Evolutionary conservation across 2,113 vertebrate genomes (phyloP), one percentile per base, ranked within the genome.

Genomic region (Cheirogaleus medius): DNA sequence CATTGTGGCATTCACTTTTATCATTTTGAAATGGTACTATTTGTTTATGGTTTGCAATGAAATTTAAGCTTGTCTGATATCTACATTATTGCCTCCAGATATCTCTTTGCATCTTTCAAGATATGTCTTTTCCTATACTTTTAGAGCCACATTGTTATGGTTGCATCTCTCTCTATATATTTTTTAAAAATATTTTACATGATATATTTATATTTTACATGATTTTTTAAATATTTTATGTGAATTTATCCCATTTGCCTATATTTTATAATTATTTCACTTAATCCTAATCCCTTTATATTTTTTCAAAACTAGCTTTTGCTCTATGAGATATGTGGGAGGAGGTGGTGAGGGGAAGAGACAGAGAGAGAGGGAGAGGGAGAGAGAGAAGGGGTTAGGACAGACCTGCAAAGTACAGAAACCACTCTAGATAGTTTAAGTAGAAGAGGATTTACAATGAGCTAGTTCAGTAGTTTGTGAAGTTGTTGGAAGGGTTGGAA

Each of bases 321-420:
- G 25, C 23, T 94, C 44, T 91, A 3, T 42, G 34, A 17, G 10
- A 21, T 73, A 5, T 6, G 0, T n/a, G 21, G 20, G 8, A n/a
- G 14, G 56, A 21, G 5, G 6, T 58, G 12, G 2, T 23, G 58
- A 69, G 71, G 97, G 88, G 71, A 78, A 58, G 84, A 91, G 96
- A 96, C 71, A 64, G 87, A 97, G 90, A 39, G 71, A 83, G 71
- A 94, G 47, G 85, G 37, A 86, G 64, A 94, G 47, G 85, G 66
- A 94, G 90, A 68, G 2, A 90, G 56, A 90, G n/a, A n/a, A 17
- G 20, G 3, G 11, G 29, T 21, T n/a, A 83, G 27, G 25, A n/a
- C 54, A 29, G 7, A 44, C 5, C 20, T 29, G 5, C 29, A 93
- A 34, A 63, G 64, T 84, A 18, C 60, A 84, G 42, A 91, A 54